Conservation (phyloP, 2,888 invertebrate genomes). For the Campoletis raptor region DNA sequence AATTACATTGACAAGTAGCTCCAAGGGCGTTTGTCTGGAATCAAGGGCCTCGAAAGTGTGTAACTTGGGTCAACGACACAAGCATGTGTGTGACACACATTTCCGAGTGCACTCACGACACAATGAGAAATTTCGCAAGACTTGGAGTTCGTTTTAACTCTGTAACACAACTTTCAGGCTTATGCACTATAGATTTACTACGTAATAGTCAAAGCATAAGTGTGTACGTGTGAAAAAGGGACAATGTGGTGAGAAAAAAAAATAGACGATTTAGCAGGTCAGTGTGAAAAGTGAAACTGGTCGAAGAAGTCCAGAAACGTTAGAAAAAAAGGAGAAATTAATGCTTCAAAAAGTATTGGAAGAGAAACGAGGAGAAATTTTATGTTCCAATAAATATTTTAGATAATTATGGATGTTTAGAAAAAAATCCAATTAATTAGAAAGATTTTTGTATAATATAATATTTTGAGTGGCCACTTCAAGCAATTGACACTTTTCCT, state of each 20-base stretch:
- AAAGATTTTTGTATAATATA: background rate
- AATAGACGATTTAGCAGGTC: constrained; percentile 77
- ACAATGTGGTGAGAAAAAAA: constrained; percentile 20
- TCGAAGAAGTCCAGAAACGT: constrained; percentile 67
- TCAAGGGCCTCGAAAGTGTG: constrained; percentile 15
- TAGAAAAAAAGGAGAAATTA: background rate
- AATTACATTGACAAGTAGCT: background rate
- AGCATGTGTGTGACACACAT: constrained; percentile 71
- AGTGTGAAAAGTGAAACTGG: constrained; percentile 83
- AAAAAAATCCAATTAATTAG: background rate
- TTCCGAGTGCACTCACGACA: constrained; percentile 64
- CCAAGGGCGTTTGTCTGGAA: background rate
- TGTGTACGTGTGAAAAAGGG: constrained; percentile 37
- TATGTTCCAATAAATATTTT: background rate
- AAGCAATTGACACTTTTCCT: too few species aligned
- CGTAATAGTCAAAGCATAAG: background rate
- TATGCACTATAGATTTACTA: constrained; percentile 17
- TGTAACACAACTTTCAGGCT: constrained; percentile 27
- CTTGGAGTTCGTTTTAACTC: constrained; percentile 37
- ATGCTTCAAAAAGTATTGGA: background rate
- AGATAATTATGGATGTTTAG: background rate
- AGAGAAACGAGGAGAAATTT: background rate
- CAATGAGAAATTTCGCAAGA: constrained; percentile 78
- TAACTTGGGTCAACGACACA: constrained; percentile 53
- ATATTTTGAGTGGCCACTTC: too few species aligned